Percentiles rank a stretch among this genome's conserved stretches.
Conservation (phyloP, 2,797 vertebrate genomes). For the Graptemys geographica region DNA sequence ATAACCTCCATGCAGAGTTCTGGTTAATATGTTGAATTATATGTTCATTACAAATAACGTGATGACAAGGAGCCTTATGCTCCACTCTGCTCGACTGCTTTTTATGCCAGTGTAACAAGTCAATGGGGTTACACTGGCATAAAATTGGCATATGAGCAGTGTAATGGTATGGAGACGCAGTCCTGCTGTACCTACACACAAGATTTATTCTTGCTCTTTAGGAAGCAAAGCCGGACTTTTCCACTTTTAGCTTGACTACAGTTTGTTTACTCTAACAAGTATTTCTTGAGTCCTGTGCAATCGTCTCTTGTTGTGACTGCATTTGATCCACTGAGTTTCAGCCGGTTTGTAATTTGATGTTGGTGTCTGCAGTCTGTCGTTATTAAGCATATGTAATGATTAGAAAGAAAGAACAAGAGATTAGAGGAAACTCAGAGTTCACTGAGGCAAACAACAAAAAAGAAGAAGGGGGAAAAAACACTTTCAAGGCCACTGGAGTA, state of each 20-base stretch:
- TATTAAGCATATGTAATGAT: neutral
- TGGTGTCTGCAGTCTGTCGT: conserved; percentile 33
- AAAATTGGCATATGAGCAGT: neutral
- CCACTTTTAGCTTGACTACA: fast-evolving
- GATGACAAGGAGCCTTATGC: neutral
- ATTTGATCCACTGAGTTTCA: fast-evolving
- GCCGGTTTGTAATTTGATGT: neutral
- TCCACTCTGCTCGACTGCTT: neutral
- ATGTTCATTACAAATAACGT: neutral
- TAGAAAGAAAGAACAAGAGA: conserved; percentile 56
- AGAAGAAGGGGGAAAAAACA: neutral
- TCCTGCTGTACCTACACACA: neutral
- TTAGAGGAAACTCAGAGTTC: conserved; percentile 42
- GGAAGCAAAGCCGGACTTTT: neutral
- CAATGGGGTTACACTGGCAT: neutral
- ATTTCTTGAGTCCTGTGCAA: conserved; percentile 4
- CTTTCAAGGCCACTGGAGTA: conserved; percentile 58
- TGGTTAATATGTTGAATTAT: neutral
- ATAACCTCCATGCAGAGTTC: neutral
- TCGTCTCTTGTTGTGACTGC: conserved; percentile 13
- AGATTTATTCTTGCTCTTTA: neutral
- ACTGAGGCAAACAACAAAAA: conserved; percentile 10
- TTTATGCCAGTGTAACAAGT: neutral
- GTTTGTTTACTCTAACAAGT: neutral
- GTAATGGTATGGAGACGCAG: conserved; percentile 9